These are phyloP conservation scores for Elgaria multicarinata DNA, from an alignment of 2,113 vertebrate species.

Conservation along the genomic window DNA sequence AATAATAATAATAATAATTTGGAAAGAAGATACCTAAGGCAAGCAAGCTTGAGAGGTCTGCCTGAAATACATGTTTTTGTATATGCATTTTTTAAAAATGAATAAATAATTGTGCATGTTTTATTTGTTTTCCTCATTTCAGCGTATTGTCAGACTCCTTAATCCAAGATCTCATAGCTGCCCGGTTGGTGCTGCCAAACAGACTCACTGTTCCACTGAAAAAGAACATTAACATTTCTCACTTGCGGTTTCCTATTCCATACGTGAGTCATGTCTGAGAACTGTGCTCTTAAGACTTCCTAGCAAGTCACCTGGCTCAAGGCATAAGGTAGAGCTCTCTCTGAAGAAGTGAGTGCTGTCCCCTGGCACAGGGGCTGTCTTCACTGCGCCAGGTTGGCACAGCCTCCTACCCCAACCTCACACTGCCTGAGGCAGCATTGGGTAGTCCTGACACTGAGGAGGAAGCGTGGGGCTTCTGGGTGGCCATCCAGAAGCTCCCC, in stretches of 20 bases:
- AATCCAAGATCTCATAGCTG: conserved; percentile 89
- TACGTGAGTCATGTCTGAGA: conserved; percentile 78
- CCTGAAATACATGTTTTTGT: not conserved
- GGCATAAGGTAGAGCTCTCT: not conserved
- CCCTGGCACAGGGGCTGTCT: too few species aligned
- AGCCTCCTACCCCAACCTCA: too few species aligned
- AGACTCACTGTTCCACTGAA: conserved; percentile 92
- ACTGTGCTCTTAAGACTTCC: not conserved
- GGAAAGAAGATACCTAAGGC: not conserved
- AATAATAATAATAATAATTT: too few species aligned
- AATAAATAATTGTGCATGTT: not conserved
- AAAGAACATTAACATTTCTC: conserved; percentile 89
- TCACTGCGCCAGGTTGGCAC: too few species aligned
- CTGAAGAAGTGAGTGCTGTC: not conserved
- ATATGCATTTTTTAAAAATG: not conserved
- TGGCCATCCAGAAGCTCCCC: too few species aligned
- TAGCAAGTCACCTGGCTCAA: not conserved
- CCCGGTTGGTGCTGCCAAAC: conserved; percentile 93
- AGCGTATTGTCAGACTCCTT: conserved; percentile 88
- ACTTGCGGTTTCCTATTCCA: conserved; percentile 91
- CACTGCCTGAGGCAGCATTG: too few species aligned
- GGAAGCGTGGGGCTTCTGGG: too few species aligned
- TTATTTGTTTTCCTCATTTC: conserved; percentile 15
- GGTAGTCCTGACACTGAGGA: too few species aligned
- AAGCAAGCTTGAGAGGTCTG: not conserved